A percentile compares a stretch with the other conserved stretches of the same genome.
Evolutionary conservation across 2,113 vertebrate species (phyloP).

Genomic region (Lepisosteus osseus): DNA sequence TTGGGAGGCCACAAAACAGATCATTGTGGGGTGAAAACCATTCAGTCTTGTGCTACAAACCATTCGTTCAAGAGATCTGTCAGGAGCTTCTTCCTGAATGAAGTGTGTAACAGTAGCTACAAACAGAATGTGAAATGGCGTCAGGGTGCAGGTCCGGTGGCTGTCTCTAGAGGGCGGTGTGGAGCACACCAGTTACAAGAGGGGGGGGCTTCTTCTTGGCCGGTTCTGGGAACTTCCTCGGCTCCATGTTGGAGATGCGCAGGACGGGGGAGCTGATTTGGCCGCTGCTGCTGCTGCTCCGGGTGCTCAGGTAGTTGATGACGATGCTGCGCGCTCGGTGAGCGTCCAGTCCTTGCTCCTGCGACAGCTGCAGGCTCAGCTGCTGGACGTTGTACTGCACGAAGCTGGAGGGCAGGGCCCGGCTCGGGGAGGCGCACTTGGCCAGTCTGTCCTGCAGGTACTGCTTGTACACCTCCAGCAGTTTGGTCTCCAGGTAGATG

Average conservation of each 20-base stretch:
- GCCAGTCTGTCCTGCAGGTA: constrained; percentile 80
- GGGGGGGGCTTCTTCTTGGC: background rate
- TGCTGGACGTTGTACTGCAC: constrained; percentile 63
- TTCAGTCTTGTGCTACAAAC: no score
- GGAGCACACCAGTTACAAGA: no score
- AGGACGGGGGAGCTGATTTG: constrained; percentile 78
- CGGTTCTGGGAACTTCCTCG: background rate
- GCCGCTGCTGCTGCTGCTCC: constrained; percentile 54
- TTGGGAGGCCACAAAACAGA: no score
- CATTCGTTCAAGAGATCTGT: no score
- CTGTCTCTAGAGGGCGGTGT: no score
- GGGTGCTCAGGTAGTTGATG: constrained; percentile 46
- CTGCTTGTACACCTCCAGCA: constrained; percentile 82
- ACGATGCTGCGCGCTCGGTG: constrained; percentile 47
- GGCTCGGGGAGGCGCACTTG: constrained; percentile 67
- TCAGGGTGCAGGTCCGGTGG: no score
- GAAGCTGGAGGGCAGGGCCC: constrained; percentile 63
- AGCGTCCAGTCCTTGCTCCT: constrained; percentile 56
- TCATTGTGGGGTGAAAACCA: no score
- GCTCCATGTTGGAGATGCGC: constrained; percentile 68
- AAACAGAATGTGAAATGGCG: no score
- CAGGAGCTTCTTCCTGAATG: no score
- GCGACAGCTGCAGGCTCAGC: constrained; percentile 52
- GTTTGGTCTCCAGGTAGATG: constrained; percentile 76
- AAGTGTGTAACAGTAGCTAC: no score